Base-by-base conservation (phyloP, 2,113 vertebrate species). In the Dunckerocampus dactyliophorus region DNA sequence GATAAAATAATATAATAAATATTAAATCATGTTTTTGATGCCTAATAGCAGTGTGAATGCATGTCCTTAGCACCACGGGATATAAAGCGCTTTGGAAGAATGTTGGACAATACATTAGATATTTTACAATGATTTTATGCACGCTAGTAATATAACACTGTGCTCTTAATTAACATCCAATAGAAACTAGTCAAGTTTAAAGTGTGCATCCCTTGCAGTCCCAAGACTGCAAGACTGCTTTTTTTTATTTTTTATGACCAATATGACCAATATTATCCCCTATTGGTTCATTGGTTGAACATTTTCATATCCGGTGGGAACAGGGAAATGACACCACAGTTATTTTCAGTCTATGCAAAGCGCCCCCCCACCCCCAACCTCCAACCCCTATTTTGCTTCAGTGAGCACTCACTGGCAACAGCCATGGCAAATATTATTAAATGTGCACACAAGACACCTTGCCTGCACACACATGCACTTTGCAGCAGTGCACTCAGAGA, bases 281-380 rank as follows among this genome's bases (percentile, higher is more conserved):
- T 81, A 82, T 77, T 82, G 76, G 76, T 82, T 79, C 77, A 81
- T 49, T 53, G 60, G 56, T 50, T 71, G 76, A 74, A 80, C 77
- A 77, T 80, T 85, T 72, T 87, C 80, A 86, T 88, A 86, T 87
- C 84, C 81, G 74, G 80, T 49, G 59, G 73, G 74, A 60, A 16
- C 37, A 6, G 17, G 48, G 58, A 50, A 59, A 63, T 11, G 39
- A 45, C 60, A 47, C 62, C 67, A 67, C 80, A 65, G 68, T 79
- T 83, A 82, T 72, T 89, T 79, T 80, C 72, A 87, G 76, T 83
- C 80, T 82, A 87, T 87, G 85, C 88, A 89, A 85, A 86, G 74
- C 65, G 45, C 72, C 66, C 70, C 62, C 77, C 70, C 37, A 6
- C 9, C 11, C 39, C 11, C 12, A 34, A 34, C 31, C 31, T 34